phyloP scores from a whole-genome alignment of 2,888 invertebrate genomes.

The Tiliacea citrago region DNA sequence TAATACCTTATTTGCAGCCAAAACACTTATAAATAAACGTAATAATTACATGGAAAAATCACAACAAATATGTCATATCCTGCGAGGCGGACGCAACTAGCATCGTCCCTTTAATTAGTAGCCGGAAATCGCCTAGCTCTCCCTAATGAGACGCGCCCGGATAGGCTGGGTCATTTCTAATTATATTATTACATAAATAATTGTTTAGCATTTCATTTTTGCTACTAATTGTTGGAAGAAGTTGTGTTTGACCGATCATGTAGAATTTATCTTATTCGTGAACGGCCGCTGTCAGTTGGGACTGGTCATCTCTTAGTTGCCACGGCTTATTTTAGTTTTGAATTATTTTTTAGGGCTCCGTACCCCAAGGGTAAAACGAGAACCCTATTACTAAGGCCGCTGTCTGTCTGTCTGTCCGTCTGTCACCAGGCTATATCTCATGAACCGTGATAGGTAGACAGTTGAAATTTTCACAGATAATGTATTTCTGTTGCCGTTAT shows the following conservation, averaged over 20 bases:
- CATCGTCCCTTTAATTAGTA: constrained; percentile 81
- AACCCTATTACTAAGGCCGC: too few species aligned
- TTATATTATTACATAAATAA: constrained; percentile 29
- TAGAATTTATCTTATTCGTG: too few species aligned
- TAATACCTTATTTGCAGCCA: constrained; percentile 2
- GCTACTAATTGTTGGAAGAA: background rate
- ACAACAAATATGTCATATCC: constrained; percentile 80
- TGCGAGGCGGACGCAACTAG: constrained; percentile 76
- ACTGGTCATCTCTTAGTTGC: too few species aligned
- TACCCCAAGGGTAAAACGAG: too few species aligned
- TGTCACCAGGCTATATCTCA: too few species aligned
- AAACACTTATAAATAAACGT: constrained; percentile 25
- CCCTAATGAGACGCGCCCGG: constrained; percentile 84
- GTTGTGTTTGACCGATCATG: background rate
- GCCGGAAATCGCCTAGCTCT: constrained; percentile 81
- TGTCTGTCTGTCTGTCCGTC: too few species aligned
- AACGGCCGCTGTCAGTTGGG: too few species aligned
- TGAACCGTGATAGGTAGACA: too few species aligned
- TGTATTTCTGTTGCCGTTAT: too few species aligned
- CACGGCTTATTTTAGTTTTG: too few species aligned
- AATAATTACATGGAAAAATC: constrained; percentile 76
- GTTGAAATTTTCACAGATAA: too few species aligned
- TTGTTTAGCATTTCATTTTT: constrained; percentile 20
- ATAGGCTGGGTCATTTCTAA: constrained; percentile 70
- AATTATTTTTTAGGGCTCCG: too few species aligned